Conservation (phyloP, 2,113 vertebrate genomes). For the Dasypus novemcinctus region DNA sequence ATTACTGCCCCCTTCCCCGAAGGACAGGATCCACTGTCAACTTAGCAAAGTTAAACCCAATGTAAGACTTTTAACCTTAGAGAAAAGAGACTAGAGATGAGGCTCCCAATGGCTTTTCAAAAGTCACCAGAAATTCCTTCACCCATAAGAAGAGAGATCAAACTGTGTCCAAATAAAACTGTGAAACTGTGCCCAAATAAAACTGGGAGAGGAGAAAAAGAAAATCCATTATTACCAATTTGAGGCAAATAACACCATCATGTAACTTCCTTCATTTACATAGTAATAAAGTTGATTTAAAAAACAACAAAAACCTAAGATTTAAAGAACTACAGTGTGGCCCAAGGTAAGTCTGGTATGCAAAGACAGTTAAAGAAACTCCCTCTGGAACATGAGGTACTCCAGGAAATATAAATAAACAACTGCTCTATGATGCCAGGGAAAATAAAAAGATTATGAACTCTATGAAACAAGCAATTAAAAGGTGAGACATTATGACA, state of each 20-base stretch:
- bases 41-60: background rate
- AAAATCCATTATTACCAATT: background rate
- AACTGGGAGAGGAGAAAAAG: background rate
- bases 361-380: background rate
- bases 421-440: background rate
- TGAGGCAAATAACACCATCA: background rate
- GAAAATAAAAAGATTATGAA: background rate
- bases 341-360: background rate
- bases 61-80: background rate
- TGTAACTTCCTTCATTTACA: background rate
- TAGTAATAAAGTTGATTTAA: background rate
- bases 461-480: background rate
- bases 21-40: background rate
- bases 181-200: background rate
- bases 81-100: background rate
- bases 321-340: background rate
- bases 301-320: background rate
- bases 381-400: background rate
- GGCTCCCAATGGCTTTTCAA: background rate
- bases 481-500: fast-evolving
- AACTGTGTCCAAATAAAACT: background rate
- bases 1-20: fast-evolving
- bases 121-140: background rate
- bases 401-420: background rate
- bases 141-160: background rate